These are phyloP conservation scores for Leptocoma aspasia DNA, from an alignment of 2,113 vertebrate species.

Conservation along the genomic window DNA sequence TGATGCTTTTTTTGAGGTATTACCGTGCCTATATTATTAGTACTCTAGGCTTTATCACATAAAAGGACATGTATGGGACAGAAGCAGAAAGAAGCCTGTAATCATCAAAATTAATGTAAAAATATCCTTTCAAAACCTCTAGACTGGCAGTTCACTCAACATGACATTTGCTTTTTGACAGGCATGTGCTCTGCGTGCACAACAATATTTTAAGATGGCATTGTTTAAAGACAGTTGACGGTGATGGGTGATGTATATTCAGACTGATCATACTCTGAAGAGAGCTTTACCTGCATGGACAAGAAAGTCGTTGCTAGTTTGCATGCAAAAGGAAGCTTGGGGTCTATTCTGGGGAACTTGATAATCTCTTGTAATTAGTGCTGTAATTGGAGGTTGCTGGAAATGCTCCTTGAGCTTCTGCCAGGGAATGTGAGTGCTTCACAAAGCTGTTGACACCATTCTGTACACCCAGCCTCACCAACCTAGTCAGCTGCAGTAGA, in stretches of 20 bases:
- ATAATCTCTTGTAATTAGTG: slow-evolving; percentile 44
- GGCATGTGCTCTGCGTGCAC: background rate
- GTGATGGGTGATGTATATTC: background rate
- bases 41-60: background rate
- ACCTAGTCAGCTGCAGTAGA: background rate
- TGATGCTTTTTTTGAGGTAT: background rate
- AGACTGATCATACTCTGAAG: background rate
- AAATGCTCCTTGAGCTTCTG: slow-evolving; percentile 16
- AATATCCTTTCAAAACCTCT: background rate
- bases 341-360: background rate
- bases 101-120: background rate
- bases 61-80: background rate
- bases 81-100: background rate
- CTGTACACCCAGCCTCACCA: background rate
- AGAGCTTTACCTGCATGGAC: background rate
- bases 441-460: background rate
- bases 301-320: background rate
- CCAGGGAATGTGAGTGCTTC: slow-evolving; percentile 16
- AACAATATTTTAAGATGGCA: background rate
- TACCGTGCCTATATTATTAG: background rate
- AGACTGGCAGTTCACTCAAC: background rate
- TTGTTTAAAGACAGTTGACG: background rate
- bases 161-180: background rate
- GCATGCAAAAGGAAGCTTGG: background rate
- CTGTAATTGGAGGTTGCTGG: slow-evolving; percentile 21